Evolutionary conservation across 2,797 vertebrate species (phyloP), one percentile per base, ranked within the genome.

Genomic region (Acanthis flammea): DNA sequence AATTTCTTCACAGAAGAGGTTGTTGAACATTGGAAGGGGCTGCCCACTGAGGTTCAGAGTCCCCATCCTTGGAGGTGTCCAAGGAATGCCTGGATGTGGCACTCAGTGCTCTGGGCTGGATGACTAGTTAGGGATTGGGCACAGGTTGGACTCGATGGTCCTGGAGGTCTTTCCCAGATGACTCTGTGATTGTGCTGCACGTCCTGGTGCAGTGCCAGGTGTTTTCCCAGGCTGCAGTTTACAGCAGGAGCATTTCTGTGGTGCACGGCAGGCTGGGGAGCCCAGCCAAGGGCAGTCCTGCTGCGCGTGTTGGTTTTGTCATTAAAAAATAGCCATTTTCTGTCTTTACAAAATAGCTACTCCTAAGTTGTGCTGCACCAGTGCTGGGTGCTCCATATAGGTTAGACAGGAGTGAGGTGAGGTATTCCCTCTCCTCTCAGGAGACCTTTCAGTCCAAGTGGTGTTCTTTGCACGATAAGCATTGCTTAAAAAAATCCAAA

Each of bases 391-490:
- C 65, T 63, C 41, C 0, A 2, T 12, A 1, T 2, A 2, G 2
- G 12, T 14, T 4, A 13, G 48, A 8, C 15, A 1, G 0, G 13
- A 37, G 67, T 3, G 18, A 41, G 47, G 58, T 44, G 35, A 10
- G 31, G 19, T 14, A 0, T 71, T 74, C 37, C 61, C 21, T 37
- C 33, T 48, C n/a, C 37, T 37, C 18, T 23, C 6, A 2, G 70
- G 45, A 37, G 10, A 58, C 14, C 37, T 51, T 53, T 44, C 3
- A 1, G 10, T n/a, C 62, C 1, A 1, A 33, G 54, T 0, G 11
- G 37, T 3, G 27, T 11, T 42, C 39, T 37, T 27, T 31, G 73
- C 74, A 6, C 39, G 35, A 0, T 4, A 44, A 68, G 17, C 9
- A 5, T 19, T 15, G 39, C 83, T 86, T 48, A 4, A 67, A 73